Base-by-base conservation (phyloP, 92 coral and sea anemone species). In the Zoanthus solanderi region DNA sequence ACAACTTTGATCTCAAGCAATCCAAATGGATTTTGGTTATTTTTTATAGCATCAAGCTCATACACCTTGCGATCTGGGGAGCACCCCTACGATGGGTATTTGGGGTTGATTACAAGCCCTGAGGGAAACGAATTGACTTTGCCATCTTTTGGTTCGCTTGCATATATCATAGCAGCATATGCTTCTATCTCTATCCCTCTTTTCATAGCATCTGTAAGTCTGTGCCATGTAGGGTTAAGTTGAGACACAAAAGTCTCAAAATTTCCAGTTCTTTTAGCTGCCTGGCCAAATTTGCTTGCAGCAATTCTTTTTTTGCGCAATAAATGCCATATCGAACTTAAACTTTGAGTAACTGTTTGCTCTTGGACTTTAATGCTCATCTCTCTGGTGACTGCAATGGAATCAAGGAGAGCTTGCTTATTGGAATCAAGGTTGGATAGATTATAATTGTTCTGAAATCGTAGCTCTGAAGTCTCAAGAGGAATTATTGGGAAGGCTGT, bases 281-380 rank as follows among this genome's bases (percentile, higher is more conserved):
- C 87, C 32, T 67, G 6, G n/a, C 95, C 90, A 93, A 87, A 90
- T 54, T 93, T 90, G 60, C 95, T 93, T 15, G 93, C 93, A 12
- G 93, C 87, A 2, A 90, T 93, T 56, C 92, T 66, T 58, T 92
- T 92, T 23, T 18, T 65, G 9, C 88, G 56, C 65, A 92, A 82
- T 6, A 82, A 29, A 45, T 90, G 91, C 95, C 95, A 92, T n/a
- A 92, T 10, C 5, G 32, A 30, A 71, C 61, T 90, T 12, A 71
- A 14, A 68, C 89, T 92, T 71, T 92, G 95, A 5, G 88, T 85
- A 10, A 89, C 71, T 10, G 95, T 92, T 42, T 67, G 68, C 30
- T 87, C 75, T 45, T 91, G 79, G 63, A 86, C 23, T 80, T 82
- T 84, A n/a, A 80, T 42, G 6, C 66, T 34, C 15, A 15, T 61